These are phyloP conservation scores for Plestiodon gilberti DNA, from an alignment of 2,113 vertebrate species.

Conservation along the genomic window DNA sequence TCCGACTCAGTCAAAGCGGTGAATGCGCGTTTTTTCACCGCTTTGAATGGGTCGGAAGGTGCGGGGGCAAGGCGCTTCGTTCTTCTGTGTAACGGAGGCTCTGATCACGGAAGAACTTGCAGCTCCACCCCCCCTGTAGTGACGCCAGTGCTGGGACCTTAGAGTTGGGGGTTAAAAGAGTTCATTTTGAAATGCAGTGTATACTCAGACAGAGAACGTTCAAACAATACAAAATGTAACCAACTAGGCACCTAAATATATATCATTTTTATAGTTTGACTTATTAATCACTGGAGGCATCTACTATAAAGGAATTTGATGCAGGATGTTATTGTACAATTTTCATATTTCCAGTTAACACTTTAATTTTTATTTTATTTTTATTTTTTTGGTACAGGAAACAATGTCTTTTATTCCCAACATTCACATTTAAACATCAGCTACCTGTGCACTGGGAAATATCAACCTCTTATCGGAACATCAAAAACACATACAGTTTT, in stretches of 20 bases:
- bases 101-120: no score
- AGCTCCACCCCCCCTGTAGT: no score
- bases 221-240: not conserved
- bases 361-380: conserved; percentile 33
- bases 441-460: conserved; percentile 38
- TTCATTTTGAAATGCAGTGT: not conserved
- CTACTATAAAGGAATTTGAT: conserved; percentile 20
- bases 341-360: conserved; percentile 20
- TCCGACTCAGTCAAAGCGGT: no score
- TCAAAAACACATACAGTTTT: conserved; percentile 31
- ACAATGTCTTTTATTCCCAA: conserved; percentile 11
- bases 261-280: conserved; percentile 1
- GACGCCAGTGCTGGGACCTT: no score
- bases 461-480: conserved; percentile 28
- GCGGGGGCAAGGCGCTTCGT: no score
- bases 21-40: no score
- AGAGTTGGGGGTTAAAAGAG: not conserved
- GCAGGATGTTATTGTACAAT: conserved; percentile 32
- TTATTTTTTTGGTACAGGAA: no score
- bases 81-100: no score
- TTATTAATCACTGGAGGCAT: conserved; percentile 14
- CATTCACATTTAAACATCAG: conserved; percentile 47
- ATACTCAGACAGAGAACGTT: conserved; percentile 27
- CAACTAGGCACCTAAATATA: not conserved
- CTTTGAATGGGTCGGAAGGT: no score